Conservation (phyloP, 2,888 invertebrate genomes). For the Hirtodrosophila alboralis region DNA sequence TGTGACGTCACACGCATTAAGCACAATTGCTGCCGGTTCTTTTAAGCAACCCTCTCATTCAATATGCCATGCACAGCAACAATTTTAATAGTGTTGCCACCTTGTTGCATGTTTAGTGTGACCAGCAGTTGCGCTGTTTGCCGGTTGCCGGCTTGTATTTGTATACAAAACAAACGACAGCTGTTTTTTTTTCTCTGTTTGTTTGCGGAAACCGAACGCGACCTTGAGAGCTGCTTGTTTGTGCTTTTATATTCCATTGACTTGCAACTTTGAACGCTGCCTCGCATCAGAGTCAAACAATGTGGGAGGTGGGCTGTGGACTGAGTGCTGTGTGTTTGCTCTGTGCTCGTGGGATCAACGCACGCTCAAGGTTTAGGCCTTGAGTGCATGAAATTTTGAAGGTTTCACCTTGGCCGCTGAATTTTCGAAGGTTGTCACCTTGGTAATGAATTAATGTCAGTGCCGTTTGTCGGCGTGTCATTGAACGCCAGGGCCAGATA, state of each 20-base stretch:
- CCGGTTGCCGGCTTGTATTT: slow-evolving; percentile 39
- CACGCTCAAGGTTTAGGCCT: slow-evolving; percentile 74
- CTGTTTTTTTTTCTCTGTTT: slow-evolving; percentile 36
- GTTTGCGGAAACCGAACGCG: slow-evolving; percentile 63
- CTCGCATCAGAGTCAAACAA: slow-evolving; percentile 55
- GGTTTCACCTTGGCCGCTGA: slow-evolving; percentile 70
- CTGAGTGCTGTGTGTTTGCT: slow-evolving; percentile 21
- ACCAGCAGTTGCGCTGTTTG: slow-evolving; percentile 24
- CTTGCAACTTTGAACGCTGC: slow-evolving; percentile 66
- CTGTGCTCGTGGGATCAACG: slow-evolving; percentile 69
- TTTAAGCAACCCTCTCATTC: slow-evolving; percentile 13
- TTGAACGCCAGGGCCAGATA: slow-evolving; percentile 55
- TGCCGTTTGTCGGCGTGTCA: slow-evolving; percentile 33
- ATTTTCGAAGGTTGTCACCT: slow-evolving; percentile 67
- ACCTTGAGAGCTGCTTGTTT: slow-evolving; percentile 53
- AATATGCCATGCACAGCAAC: slow-evolving; percentile 9
- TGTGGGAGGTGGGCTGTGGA: slow-evolving; percentile 36
- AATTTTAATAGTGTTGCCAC: slow-evolving; percentile 28
- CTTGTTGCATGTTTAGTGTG: slow-evolving; percentile 11
- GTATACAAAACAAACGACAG: slow-evolving; percentile 39
- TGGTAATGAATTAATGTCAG: slow-evolving; percentile 64
- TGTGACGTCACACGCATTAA: slow-evolving; percentile 11
- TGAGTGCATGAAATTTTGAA: slow-evolving; percentile 70
- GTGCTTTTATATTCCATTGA: slow-evolving; percentile 44
- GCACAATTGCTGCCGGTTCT: neutral